Evolutionary conservation across 2,113 vertebrate species (phyloP), one percentile per base, ranked within the genome.

Genomic region (Vanacampus margaritifer): DNA sequence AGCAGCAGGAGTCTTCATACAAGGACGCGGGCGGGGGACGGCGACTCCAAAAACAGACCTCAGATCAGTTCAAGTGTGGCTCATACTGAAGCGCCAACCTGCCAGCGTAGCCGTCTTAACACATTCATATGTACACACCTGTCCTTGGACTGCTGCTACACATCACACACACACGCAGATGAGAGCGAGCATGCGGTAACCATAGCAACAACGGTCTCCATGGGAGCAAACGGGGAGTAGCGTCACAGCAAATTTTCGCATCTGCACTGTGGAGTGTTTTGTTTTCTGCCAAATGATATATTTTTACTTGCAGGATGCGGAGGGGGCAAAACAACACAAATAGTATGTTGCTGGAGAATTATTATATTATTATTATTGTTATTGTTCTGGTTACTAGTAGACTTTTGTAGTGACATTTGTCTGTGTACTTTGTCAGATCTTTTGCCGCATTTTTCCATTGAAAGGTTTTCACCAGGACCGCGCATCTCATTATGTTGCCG

Each of bases 321-420:
- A 41, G 26, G 28, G 64, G 58, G 64, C 46, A 79, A 70, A 75
- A 67, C 23, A 69, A 41, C 69, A 67, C 57, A 24, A 67, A 67
- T 14, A 1, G 64, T 69, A 65, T 8, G 43, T 56, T 28, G 75
- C 74, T 12, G 48, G 67, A 79, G 36, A 77, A 65, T 82, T 61
- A 73, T 65, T 69, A 16, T 61, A 73, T 63, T 68, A n/a, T 76
- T 69, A 12, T 64, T 69, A 23, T 63, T 72, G 17, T 71, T 73
- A 69, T 64, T 83, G 80, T 84, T 87, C 79, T 84, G 78, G 73
- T 81, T 82, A 84, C 65, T 87, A 77, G 83, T 88, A 64, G 84
- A 84, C 74, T 85, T 86, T 80, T 80, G 76, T 90, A 72, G 83
- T 88, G 87, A 56, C 79, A 78, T 81, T 79, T 75, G 74, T 88